Conservation (phyloP, 2,888 invertebrate genomes). For the Chromoteleia sp. region DNA sequence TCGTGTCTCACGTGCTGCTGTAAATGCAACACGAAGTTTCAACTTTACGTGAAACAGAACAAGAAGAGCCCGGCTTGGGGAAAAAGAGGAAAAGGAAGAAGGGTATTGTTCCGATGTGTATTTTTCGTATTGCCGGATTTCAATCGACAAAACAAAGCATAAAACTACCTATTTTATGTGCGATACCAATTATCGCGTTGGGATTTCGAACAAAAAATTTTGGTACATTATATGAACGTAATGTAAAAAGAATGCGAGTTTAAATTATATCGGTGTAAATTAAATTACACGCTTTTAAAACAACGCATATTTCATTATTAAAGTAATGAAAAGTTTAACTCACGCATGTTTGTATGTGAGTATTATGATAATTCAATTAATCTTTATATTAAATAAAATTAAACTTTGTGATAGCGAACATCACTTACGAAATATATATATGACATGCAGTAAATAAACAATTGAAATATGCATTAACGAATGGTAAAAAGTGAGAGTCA, state of each 20-base stretch:
- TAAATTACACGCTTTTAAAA: too few relatives aligned
- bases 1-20: conserved; percentile 43
- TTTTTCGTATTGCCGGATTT: conserved; percentile 25
- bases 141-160: neutral
- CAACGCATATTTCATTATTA: too few relatives aligned
- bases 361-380: too few relatives aligned
- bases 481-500: conserved; percentile 23
- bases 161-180: conserved; percentile 5
- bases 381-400: too few relatives aligned
- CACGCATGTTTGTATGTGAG: too few relatives aligned
- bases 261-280: too few relatives aligned
- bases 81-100: conserved; percentile 5
- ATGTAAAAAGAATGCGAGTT: too few relatives aligned
- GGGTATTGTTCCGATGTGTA: neutral
- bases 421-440: too few relatives aligned
- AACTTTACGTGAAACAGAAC: conserved; percentile 13
- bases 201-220: neutral
- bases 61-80: neutral
- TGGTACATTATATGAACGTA: too few relatives aligned
- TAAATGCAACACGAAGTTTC: conserved; percentile 37
- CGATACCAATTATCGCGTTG: neutral
- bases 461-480: conserved; percentile 29
- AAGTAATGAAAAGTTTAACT: too few relatives aligned
- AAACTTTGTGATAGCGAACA: too few relatives aligned
- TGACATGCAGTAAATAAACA: conserved; percentile 14